Evolutionary conservation across 2,797 vertebrate genomes (phyloP).

Genomic region (Bovichtus variegatus): DNA sequence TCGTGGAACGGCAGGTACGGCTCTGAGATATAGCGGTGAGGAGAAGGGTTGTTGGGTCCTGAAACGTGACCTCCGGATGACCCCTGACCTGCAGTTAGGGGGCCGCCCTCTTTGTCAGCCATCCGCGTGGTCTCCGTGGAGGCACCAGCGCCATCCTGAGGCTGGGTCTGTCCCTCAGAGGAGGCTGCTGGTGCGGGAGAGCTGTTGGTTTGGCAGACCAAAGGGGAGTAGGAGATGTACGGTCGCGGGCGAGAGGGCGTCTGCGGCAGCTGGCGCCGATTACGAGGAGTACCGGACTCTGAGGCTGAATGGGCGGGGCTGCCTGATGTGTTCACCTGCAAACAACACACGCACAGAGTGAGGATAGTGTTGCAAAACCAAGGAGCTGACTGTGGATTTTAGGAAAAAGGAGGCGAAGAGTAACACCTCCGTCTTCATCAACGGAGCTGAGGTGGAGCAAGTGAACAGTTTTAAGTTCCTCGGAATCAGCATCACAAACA

Average conservation of each 20-base stretch:
- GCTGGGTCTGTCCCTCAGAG: slow-evolving; percentile 83
- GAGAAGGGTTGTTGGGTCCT: slow-evolving; percentile 87
- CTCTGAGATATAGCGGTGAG: slow-evolving; percentile 97
- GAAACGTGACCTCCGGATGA: slow-evolving; percentile 80
- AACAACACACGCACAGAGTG: slow-evolving; percentile 17
- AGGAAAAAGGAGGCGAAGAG: no score
- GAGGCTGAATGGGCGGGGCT: slow-evolving; percentile 90
- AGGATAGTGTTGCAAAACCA: no score
- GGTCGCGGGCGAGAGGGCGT: slow-evolving; percentile 95
- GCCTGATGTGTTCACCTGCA: slow-evolving; percentile 88
- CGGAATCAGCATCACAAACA: no score
- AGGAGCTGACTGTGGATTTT: no score
- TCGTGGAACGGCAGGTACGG: slow-evolving; percentile 94
- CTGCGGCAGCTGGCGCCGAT: slow-evolving; percentile 94
- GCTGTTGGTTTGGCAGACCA: slow-evolving; percentile 87
- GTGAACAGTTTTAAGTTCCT: no score
- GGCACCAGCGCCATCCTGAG: slow-evolving; percentile 80
- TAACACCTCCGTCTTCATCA: no score
- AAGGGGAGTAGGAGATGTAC: slow-evolving; percentile 94
- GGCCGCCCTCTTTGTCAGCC: slow-evolving; percentile 80
- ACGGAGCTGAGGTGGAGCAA: no score
- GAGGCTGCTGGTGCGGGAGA: slow-evolving; percentile 75
- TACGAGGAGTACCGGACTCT: slow-evolving; percentile 91
- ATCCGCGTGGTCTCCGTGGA: slow-evolving; percentile 59
- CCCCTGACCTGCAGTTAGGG: slow-evolving; percentile 76